A percentile compares a stretch with the other conserved stretches of the same genome.
phyloP scores from a whole-genome alignment of 2,888 invertebrate genomes.

The Leptinotarsa rubiginosa region DNA sequence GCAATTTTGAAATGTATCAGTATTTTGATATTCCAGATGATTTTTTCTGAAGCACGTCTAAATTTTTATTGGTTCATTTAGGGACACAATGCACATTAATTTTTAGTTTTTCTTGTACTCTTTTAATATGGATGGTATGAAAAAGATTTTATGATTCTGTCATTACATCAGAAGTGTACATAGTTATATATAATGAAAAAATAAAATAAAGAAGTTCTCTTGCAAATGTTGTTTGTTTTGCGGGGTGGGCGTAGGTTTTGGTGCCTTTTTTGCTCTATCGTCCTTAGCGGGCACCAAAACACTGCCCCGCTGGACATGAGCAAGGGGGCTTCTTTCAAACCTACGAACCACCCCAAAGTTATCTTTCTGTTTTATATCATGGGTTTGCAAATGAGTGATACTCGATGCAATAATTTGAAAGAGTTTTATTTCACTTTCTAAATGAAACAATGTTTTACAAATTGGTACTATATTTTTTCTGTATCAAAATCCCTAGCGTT shows the following conservation, averaged over 20 bases:
- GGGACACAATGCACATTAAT: slow-evolving; percentile 17
- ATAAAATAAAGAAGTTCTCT: slow-evolving; percentile 67
- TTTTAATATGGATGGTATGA: slow-evolving; percentile 29
- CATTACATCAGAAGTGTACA: slow-evolving; percentile 54
- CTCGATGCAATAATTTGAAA: too few species aligned
- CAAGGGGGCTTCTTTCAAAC: slow-evolving; percentile 67
- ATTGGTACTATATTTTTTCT: not conserved
- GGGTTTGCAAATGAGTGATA: too few species aligned
- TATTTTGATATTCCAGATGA: not conserved
- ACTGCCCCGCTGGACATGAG: slow-evolving; percentile 67
- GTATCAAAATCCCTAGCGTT: not conserved
- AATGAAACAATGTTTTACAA: too few species aligned
- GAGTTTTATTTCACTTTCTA: too few species aligned
- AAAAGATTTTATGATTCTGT: slow-evolving; percentile 33
- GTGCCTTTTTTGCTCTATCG: slow-evolving; percentile 68
- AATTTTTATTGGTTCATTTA: slow-evolving; percentile 7
- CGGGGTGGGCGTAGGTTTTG: slow-evolving; percentile 71
- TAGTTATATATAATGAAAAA: slow-evolving; percentile 44
- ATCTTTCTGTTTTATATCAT: slow-evolving; percentile 17
- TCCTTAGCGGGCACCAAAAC: slow-evolving; percentile 68
- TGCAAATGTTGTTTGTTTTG: slow-evolving; percentile 63
- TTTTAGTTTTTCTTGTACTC: not conserved
- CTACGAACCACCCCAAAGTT: slow-evolving; percentile 58
- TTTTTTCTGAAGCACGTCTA: not conserved
- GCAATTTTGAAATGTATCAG: not conserved